A percentile compares a stretch with the other conserved stretches of the same genome.
Conservation (phyloP, 1,140 invertebrate species). For the Papilio aristodemus region DNA sequence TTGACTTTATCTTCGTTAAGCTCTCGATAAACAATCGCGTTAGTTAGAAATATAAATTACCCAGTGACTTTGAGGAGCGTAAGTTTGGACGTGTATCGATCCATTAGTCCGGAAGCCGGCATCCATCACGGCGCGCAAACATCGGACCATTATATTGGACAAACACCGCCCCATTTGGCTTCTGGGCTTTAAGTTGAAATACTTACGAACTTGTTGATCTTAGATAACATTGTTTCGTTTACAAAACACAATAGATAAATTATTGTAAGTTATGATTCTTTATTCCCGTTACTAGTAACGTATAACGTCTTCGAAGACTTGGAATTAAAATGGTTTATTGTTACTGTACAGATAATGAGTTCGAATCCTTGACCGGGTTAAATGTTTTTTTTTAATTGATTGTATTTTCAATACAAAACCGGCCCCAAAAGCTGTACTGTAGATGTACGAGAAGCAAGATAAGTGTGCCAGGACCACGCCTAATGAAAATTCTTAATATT, state of each 20-base stretch:
- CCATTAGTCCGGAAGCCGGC: conserved; percentile 51
- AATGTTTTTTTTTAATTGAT: too few species aligned
- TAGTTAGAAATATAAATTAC: conserved; percentile 26
- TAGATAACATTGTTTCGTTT: conserved; percentile 33
- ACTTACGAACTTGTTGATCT: conserved; percentile 46
- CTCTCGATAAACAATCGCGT: conserved; percentile 20
- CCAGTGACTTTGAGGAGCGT: conserved; percentile 40
- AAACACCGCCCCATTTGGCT: conserved; percentile 55
- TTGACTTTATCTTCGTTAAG: conserved; percentile 2
- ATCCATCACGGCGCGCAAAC: conserved; percentile 69
- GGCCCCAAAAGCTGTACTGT: too few species aligned
- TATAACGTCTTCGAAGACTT: neutral
- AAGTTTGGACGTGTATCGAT: conserved; percentile 58
- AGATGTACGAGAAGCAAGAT: too few species aligned
- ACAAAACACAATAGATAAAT: conserved; percentile 16
- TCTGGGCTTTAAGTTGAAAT: conserved; percentile 49
- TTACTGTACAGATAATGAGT: neutral
- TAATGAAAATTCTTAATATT: too few species aligned
- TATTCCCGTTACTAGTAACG: neutral
- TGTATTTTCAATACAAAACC: too few species aligned
- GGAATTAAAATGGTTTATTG: neutral
- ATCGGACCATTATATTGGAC: conserved; percentile 67
- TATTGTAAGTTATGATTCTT: conserved; percentile 8
- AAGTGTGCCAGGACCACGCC: too few species aligned
- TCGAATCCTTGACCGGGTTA: neutral